These are phyloP conservation scores for Ophion ellenae DNA, from an alignment of 2,888 invertebrate species.

Conservation along the genomic window DNA sequence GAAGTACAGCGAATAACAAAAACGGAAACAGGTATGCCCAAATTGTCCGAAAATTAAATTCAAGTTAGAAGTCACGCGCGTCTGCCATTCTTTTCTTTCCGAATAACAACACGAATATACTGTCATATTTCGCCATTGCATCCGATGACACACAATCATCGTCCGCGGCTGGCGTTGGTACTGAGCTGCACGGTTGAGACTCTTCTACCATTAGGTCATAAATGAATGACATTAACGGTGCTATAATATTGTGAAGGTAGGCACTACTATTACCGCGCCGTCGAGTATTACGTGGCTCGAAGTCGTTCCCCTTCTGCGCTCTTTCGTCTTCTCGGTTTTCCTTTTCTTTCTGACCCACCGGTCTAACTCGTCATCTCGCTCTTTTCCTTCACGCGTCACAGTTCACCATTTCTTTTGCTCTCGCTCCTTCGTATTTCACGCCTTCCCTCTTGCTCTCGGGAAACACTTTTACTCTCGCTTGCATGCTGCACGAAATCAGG, in stretches of 20 bases:
- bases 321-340: slow-evolving; percentile 57
- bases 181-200: slow-evolving; percentile 70
- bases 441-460: slow-evolving; percentile 69
- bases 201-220: slow-evolving; percentile 80
- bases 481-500: slow-evolving; percentile 81
- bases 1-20: no score
- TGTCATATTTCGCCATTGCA: slow-evolving; percentile 57
- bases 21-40: no score
- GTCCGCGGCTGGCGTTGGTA: slow-evolving; percentile 44
- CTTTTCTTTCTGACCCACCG: slow-evolving; percentile 56
- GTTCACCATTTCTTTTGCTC: slow-evolving; percentile 64
- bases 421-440: slow-evolving; percentile 60
- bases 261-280: slow-evolving; percentile 80
- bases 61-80: background rate
- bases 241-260: slow-evolving; percentile 81
- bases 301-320: slow-evolving; percentile 73
- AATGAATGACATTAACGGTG: slow-evolving; percentile 83
- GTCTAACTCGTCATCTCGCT: slow-evolving; percentile 52
- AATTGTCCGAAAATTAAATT: background rate
- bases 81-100: background rate
- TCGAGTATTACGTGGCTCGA: slow-evolving; percentile 82
- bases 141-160: slow-evolving; percentile 58
- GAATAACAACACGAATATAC: slow-evolving; percentile 52
- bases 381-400: slow-evolving; percentile 58
- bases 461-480: slow-evolving; percentile 81